These are phyloP conservation scores for Drosophila repletoides DNA, from an alignment of 1,140 invertebrate species.

Conservation along the genomic window DNA sequence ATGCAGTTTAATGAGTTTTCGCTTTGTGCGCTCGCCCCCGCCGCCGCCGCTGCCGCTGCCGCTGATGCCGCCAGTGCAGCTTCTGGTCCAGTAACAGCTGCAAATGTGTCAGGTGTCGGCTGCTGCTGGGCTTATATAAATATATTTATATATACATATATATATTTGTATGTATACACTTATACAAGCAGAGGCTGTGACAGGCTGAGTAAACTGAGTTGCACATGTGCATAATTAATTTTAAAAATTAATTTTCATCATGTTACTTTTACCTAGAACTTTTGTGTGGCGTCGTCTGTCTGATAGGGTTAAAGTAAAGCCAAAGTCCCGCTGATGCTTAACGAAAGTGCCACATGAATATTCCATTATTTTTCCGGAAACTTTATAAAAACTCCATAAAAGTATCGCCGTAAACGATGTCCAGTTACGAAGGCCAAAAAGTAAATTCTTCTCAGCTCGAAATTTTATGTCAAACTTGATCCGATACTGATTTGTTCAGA, in stretches of 20 bases:
- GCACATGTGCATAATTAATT: constrained; percentile 77
- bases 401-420: too few relatives aligned
- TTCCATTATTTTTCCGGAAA: background rate
- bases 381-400: too few relatives aligned
- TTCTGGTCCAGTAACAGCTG: constrained; percentile 20
- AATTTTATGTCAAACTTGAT: too few relatives aligned
- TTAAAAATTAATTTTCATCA: constrained; percentile 61
- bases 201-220: constrained; percentile 5
- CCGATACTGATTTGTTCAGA: too few relatives aligned
- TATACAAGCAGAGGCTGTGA: constrained; percentile 14
- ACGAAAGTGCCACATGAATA: constrained; percentile 1
- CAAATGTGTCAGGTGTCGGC: constrained; percentile 46
- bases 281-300: background rate
- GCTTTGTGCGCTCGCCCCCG: constrained; percentile 48
- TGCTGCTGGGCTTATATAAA: constrained; percentile 10
- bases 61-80: background rate
- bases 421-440: too few relatives aligned
- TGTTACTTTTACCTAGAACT: background rate
- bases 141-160: too few relatives aligned
- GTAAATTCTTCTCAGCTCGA: too few relatives aligned
- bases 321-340: background rate
- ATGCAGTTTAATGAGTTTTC: constrained; percentile 80
- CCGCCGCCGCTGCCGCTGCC: background rate
- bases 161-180: constrained; percentile 7
- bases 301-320: constrained; percentile 3